A percentile compares a stretch with the other conserved stretches of the same genome.
Evolutionary conservation across 2,888 invertebrate species (phyloP).

Genomic region (Dicranocentrus wangi): DNA sequence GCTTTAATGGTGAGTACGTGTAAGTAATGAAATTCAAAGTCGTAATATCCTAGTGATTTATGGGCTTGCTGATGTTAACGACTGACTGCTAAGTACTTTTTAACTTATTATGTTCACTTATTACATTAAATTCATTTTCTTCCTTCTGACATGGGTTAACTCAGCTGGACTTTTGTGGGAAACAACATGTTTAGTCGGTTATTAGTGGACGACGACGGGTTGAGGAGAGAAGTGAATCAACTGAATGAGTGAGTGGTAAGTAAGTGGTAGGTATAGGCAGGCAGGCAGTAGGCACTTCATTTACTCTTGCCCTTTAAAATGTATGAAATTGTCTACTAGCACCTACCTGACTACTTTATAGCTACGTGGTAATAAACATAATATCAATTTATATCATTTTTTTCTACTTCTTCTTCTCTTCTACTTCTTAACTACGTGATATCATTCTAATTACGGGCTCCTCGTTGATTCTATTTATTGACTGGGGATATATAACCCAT

Average conservation of each 20-base stretch:
- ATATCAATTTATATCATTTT: constrained; percentile 29
- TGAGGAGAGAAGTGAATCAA: constrained; percentile 12
- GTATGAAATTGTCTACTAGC: not conserved
- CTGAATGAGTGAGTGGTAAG: constrained; percentile 1
- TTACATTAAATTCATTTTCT: constrained; percentile 56
- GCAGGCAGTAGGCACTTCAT: not conserved
- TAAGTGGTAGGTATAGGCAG: not conserved
- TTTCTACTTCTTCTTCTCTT: too few species aligned
- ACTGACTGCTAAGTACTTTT: constrained; percentile 68
- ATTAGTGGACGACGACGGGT: constrained; percentile 41
- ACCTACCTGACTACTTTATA: not conserved
- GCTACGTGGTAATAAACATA: not conserved
- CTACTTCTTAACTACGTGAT: constrained; percentile 21
- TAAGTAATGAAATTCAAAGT: constrained; percentile 56
- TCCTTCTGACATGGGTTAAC: constrained; percentile 48
- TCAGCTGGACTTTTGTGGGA: constrained; percentile 59
- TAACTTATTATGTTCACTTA: constrained; percentile 66
- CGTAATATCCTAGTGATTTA: constrained; percentile 67
- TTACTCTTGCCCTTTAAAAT: too few species aligned
- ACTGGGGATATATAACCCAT: not conserved
- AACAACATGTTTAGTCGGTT: constrained; percentile 39
- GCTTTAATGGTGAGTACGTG: constrained; percentile 60
- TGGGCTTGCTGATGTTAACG: constrained; percentile 71
- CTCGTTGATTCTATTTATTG: constrained; percentile 26
- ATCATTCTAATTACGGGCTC: constrained; percentile 26